These are phyloP conservation scores for Leptocoma aspasia DNA, from an alignment of 2,113 vertebrate species.

Conservation along the genomic window DNA sequence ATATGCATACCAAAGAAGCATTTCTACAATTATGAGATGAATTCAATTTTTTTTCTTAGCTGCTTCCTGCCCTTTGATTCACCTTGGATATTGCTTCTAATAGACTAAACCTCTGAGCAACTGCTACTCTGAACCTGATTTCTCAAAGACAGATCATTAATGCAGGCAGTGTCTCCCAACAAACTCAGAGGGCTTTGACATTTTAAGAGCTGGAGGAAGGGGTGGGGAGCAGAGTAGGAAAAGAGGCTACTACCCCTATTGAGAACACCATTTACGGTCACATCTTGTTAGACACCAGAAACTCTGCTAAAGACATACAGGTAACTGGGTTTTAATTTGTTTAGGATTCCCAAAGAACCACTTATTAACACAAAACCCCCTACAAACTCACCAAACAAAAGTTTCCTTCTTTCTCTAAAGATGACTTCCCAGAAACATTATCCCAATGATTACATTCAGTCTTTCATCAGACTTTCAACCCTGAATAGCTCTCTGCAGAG, in stretches of 20 bases:
- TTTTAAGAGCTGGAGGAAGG: not conserved
- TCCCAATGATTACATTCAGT: not conserved
- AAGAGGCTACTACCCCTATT: not conserved
- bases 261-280: not conserved
- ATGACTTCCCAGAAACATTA: not conserved
- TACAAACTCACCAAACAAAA: not conserved
- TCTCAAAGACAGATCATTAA: not conserved
- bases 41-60: not conserved
- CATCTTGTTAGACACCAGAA: not conserved
- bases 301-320: not conserved
- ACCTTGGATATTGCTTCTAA: not conserved
- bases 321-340: not conserved
- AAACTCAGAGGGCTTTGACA: not conserved
- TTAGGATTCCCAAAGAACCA: not conserved
- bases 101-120: not conserved
- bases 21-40: not conserved
- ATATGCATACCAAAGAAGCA: not conserved
- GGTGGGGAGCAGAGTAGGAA: not conserved
- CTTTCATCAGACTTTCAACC: not conserved
- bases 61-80: not conserved
- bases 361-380: not conserved
- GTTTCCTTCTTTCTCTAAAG: not conserved
- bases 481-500: not conserved
- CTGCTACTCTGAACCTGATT: not conserved
- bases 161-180: not conserved